Evolutionary conservation across 2,113 vertebrate species (phyloP).

Genomic region (Phoenicopterus ruber): DNA sequence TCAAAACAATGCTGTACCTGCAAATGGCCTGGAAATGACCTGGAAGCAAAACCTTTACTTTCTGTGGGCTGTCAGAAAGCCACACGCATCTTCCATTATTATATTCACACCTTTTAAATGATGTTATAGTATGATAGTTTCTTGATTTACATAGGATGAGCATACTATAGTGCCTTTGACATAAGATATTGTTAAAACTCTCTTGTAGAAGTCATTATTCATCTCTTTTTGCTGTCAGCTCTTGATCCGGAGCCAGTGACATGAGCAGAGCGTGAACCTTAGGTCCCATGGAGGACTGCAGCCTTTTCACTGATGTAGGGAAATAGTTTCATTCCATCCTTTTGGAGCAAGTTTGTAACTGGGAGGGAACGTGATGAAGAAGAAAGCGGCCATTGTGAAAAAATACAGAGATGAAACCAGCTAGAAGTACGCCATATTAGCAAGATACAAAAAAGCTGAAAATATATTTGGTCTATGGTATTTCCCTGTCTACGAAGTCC

Average conservation of each 20-base stretch:
- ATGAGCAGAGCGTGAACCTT: not conserved
- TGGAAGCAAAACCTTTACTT: not conserved
- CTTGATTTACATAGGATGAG: not conserved
- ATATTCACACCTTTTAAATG: not conserved
- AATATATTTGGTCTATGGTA: not conserved
- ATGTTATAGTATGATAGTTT: not conserved
- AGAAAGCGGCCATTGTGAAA: not conserved
- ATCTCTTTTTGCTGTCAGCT: not conserved
- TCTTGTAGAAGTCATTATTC: not conserved
- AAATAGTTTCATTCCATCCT: not conserved
- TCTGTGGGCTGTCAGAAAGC: not conserved
- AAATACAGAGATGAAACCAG: not conserved
- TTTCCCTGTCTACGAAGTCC: conserved; percentile 64
- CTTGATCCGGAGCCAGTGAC: not conserved
- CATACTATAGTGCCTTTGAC: not conserved
- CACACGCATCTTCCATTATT: not conserved
- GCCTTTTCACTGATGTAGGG: not conserved
- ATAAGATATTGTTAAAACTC: not conserved
- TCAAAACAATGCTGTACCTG: not conserved
- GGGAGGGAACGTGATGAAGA: not conserved
- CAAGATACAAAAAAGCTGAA: not conserved
- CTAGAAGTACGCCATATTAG: not conserved
- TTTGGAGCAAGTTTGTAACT: not conserved
- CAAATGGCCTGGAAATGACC: not conserved
- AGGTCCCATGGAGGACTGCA: not conserved